Evolutionary conservation across 35 echinoderm and acorn worm species (phyloP), one percentile per base, ranked within the genome.

Genomic region (Diadema setosum): DNA sequence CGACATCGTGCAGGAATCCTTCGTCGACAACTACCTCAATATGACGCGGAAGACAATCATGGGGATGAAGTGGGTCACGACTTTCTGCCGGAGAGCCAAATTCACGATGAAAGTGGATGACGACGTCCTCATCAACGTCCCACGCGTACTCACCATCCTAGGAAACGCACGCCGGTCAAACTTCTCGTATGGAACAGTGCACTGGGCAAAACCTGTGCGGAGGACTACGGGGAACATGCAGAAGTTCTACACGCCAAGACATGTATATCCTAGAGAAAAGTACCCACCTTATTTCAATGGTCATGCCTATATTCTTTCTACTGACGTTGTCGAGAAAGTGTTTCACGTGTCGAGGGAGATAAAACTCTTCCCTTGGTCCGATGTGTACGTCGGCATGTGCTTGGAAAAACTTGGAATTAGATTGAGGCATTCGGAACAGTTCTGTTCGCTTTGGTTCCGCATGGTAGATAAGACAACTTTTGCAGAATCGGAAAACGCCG

Each of bases 21-120:
- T 97, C 76, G 56, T 82, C 5, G 95, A 97, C 50, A 82, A 44
- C 37, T 97, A 97, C 81, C 27, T 58, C 6, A 97, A 97, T 70
- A 23, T 97, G 56, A 97, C 95, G 1, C 39, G 89, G 44, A 97
- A 97, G 81, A 94, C 91, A 0, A 91, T 97, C 24, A 97, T 97
- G 95, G 95, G 95, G 4, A 42, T 97, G 32, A 93, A 87, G 57
- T 97, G 95, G 95, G 95, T 90, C 1, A 90, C 83, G 48, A 48
- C 37, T 29, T 93, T 88, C 70, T 97, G 95, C 70, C 88, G 52
- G 18, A 37, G 42, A 25, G 88, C 88, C 9, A 88, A 80, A 36
- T 97, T 86, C 80, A 88, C 93, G 4, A 67, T 97, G 70, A 97
- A 93, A 25, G 86, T 89, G 5, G 95, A 97, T 37, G 85, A 85